Evolutionary conservation across 2,797 vertebrate genomes (phyloP), one percentile per base, ranked within the genome.

Genomic region (Peromyscus aztecus): DNA sequence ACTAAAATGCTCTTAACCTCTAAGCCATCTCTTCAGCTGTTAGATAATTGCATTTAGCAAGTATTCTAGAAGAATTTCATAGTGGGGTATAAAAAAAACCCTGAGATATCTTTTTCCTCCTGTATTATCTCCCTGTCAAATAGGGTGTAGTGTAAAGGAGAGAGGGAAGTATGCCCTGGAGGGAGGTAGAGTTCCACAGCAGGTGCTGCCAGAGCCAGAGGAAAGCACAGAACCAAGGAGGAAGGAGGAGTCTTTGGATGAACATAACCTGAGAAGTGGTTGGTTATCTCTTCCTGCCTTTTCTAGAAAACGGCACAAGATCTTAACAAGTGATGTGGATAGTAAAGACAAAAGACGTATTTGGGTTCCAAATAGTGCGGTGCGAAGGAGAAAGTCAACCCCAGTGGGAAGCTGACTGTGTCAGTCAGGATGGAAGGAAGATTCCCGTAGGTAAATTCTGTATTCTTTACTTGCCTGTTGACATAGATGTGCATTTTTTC

Each of bases 51-150:
- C 69, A 90, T 90, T 95, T 86, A 86, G 82, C 61, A 92, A 43
- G 52, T 86, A 92, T 85, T 91, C 93, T 84, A 93, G 88, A 43
- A 95, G 17, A 76, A 95, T 91, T 89, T 97, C 86, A 95, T 90
- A 89, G 9, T 81, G 23, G 31, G 46, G 2, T 57, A 86, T 91
- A 3, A 27, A 76, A 96, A 84, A 63, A 0, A 69, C 43, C 24
- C 29, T n/a, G 29, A 37, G 40, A 65, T 19, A 90, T 80, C 49
- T 92, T 76, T 71, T 96, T 88, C 43, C 83, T 61, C 82, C 16
- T 95, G 1, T 83, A 19, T 52, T 91, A 24, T 80, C 57, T 76
- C 29, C 88, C 23, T 43, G 71, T 49, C 61, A 94, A 88, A 57
- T 11, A 80, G 65, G 69, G 24, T 0, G 1, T 3, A 80, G 87